phyloP scores from a whole-genome alignment of 2,797 vertebrate species.

The Amniataba percoides region DNA sequence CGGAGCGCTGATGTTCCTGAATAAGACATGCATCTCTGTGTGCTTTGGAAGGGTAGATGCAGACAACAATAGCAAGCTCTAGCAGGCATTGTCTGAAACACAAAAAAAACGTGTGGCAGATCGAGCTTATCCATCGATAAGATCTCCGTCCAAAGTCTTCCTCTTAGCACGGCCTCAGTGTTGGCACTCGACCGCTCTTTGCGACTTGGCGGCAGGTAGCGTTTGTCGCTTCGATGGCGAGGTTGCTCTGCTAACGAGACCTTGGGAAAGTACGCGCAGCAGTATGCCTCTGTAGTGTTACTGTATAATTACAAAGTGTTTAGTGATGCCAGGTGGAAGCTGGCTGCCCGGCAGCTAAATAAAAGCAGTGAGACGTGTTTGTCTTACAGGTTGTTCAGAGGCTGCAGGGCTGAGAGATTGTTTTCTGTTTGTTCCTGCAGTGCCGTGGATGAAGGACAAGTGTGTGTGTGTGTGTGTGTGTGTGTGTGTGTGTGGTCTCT shows the following conservation, averaged over 20 bases:
- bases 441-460: background rate
- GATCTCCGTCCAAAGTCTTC: conserved; percentile 40
- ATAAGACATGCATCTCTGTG: conserved; percentile 6
- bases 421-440: conserved; percentile 20
- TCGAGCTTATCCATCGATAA: conserved; percentile 29
- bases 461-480: conserved; percentile 26
- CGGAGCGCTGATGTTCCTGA: background rate
- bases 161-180: conserved; percentile 2
- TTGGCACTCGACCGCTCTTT: conserved; percentile 27
- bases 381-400: conserved; percentile 36
- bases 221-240: conserved; percentile 14
- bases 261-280: conserved; percentile 42
- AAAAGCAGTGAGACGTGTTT: conserved; percentile 23
- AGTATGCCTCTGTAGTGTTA: conserved; percentile 21
- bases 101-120: conserved; percentile 32
- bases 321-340: conserved; percentile 48
- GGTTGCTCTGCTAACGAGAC: conserved; percentile 46
- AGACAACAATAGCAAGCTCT: conserved; percentile 12
- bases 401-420: background rate
- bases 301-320: conserved; percentile 51
- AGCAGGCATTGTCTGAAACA: conserved; percentile 22
- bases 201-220: conserved; percentile 21
- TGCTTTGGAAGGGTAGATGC: conserved; percentile 6
- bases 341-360: conserved; percentile 31
- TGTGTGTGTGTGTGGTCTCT: conserved; percentile 16